Evolutionary conservation across 1,140 invertebrate genomes (phyloP), one percentile per base, ranked within the genome.

Genomic region (Cotesia vestalis): DNA sequence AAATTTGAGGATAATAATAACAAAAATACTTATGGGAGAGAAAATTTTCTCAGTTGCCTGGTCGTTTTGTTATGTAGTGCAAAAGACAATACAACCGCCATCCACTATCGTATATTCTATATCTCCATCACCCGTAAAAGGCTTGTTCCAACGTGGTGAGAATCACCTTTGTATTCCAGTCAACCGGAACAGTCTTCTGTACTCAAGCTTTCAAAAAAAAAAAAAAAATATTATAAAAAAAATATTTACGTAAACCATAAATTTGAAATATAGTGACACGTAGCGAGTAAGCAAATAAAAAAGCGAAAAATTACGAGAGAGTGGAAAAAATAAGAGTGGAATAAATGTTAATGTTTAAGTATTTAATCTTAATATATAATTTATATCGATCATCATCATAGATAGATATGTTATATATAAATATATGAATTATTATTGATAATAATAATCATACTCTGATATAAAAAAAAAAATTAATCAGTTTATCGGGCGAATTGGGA

Each of bases 31-130:
- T 27, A 52, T 38, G 14, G 38, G n/a, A 35, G 57, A 55, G n/a
- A 52, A 52, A 71, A 51, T 64, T 79, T 78, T 75, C 77, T 81
- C 73, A 71, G 73, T 79, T 79, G 72, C 81, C 78, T 84, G 83
- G 80, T 82, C 80, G 77, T 82, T 80, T 80, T 77, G 80, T 84
- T 85, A 82, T 86, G 83, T 46, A 46, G 40, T 46, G 40, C 40
- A 86, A 87, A 78, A 86, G 85, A 87, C 85, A 87, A 86, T 86
- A 86, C 84, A 85, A 84, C 82, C 78, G 80, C 83, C 82, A 85
- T 84, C 83, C 80, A 82, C 78, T 83, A 81, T 77, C 77, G 75
- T 81, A 82, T 66, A 79, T 80, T 46, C 40, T 46, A 11, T 78
- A 62, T 70, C 69, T 53, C 53, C 73, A 52, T 35, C 40, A 51